Conservation (phyloP, 1,140 invertebrate species). For the Bacillus rossius region DNA sequence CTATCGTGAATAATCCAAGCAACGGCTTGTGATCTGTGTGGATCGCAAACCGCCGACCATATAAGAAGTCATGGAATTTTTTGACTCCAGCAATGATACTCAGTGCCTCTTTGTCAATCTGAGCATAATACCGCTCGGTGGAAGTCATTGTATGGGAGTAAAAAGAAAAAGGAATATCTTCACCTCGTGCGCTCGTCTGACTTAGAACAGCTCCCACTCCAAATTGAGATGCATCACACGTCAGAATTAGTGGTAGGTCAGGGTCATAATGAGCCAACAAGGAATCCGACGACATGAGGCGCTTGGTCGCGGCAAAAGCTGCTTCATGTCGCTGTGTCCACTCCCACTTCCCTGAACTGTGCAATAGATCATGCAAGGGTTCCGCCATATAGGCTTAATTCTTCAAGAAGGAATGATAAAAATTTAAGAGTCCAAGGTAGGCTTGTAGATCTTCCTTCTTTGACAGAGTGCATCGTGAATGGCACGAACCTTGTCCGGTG, state of each 20-base stretch:
- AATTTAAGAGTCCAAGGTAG: not conserved
- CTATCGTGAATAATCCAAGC: conserved; percentile 33
- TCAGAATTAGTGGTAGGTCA: no score
- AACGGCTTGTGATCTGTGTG: conserved; percentile 46
- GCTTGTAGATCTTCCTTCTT: not conserved
- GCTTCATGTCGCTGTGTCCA: conserved; percentile 20
- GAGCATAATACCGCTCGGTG: conserved; percentile 43
- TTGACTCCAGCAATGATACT: conserved; percentile 17
- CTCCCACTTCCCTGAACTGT: not conserved
- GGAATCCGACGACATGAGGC: conserved; percentile 30
- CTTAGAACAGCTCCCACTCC: conserved; percentile 44
- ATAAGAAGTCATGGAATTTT: conserved; percentile 32
- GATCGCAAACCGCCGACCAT: conserved; percentile 37
- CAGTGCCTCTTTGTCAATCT: conserved; percentile 45
- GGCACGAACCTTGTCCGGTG: not conserved
- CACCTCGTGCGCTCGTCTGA: conserved; percentile 37
- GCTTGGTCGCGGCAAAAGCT: conserved; percentile 31
- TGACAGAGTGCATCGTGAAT: not conserved
- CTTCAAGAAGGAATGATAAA: no score
- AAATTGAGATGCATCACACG: conserved; percentile 27
- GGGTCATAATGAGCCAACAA: conserved; percentile 34
- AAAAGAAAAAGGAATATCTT: conserved; percentile 41
- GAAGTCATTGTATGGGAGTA: conserved; percentile 38
- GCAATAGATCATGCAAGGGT: not conserved
- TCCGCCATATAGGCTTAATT: not conserved